Evolutionary conservation across 53 echinoderm and acorn worm genomes (phyloP).

Genomic region (Hippasteria phrygiana): DNA sequence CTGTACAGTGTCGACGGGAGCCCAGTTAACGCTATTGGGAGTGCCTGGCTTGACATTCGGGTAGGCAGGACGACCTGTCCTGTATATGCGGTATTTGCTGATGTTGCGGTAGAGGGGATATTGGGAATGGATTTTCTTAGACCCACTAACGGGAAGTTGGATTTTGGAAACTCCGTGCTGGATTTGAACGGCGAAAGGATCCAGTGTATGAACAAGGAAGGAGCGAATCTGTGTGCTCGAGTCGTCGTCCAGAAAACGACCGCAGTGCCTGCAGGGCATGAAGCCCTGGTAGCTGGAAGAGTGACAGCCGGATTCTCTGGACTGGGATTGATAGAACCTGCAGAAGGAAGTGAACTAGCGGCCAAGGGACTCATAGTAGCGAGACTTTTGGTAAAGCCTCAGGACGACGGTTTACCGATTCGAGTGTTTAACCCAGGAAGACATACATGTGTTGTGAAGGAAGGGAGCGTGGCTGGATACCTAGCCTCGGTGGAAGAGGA

Average conservation of each 20-base stretch:
- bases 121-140: constrained; percentile 48
- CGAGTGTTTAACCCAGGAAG: background rate
- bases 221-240: constrained; percentile 20
- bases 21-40: background rate
- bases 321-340: constrained; percentile 11
- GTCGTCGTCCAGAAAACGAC: constrained; percentile 30
- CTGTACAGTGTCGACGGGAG: background rate
- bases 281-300: constrained; percentile 25
- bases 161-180: constrained; percentile 25
- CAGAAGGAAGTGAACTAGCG: constrained; percentile 14
- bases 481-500: background rate
- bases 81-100: background rate
- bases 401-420: background rate
- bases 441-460: background rate
- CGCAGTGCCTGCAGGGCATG: constrained; percentile 35
- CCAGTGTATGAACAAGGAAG: constrained; percentile 4
- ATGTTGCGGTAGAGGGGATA: constrained; percentile 17
- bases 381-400: background rate
- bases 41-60: constrained; percentile 1
- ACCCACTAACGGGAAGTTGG: background rate
- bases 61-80: background rate
- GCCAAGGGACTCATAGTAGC: constrained; percentile 1
- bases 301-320: background rate
- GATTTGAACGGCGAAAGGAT: constrained; percentile 23
- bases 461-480: background rate